Evolutionary conservation across 2,797 vertebrate species (phyloP), one percentile per base, ranked within the genome.

Genomic region (Hoplostethus mediterraneus): DNA sequence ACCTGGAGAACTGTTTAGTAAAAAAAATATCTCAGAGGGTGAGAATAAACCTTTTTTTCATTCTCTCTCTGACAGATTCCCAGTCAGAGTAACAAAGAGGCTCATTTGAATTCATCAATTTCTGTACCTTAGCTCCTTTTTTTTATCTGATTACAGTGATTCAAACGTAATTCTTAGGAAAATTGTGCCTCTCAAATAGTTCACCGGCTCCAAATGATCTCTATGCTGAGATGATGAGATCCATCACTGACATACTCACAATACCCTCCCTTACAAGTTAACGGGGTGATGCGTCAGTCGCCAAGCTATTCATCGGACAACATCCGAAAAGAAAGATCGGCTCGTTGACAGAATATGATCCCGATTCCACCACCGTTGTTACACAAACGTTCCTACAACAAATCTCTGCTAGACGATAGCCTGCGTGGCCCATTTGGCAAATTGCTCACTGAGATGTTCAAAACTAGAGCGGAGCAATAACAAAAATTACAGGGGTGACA

Each of bases 131-230:
- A 12, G 5, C 25, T 71, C 9, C n/a, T n/a, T 10, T 44, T 61
- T 49, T 9, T 55, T n/a, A 40, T 14, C 25, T 11, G 0, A 17
- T 52, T 17, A 75, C 48, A 17, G 13, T 40, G 33, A 33, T 33
- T 1, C 33, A 33, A 33, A 33, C 66, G 58, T 61, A 63, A 63
- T 54, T 55, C 13, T 10, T 25, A 59, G 45, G 68, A 63, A 77
- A 76, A 75, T 56, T 72, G 71, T 66, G 47, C 47, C 52, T 28
- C 80, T 58, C 5, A 6, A 65, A 44, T 47, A 12, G 31, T 53
- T 80, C 49, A 67, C 16, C 75, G 68, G 49, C 52, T 71, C 64
- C 38, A 65, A 74, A 67, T 80, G 0, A 67, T 67, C 56, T 73
- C 36, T 30, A 65, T 57, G 25, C 61, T 73, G 40, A 58, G 51